A percentile compares a stretch with the other conserved stretches of the same genome.
These are phyloP conservation scores for Ephydatia muelleri DNA, from an alignment of 37 sponge, comb jelly and placozoan species.

Conservation along the genomic window DNA sequence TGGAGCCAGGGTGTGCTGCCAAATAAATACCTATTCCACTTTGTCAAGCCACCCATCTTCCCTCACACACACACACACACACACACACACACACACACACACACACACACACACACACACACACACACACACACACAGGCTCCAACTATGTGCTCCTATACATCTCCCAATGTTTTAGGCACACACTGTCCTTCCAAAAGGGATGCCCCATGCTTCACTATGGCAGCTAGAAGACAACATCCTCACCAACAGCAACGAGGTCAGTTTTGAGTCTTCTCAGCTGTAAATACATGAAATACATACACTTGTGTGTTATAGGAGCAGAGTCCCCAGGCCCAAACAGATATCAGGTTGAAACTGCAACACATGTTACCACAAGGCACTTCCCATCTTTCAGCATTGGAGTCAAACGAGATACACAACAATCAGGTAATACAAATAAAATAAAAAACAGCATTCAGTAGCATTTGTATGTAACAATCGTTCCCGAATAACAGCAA, in stretches of 20 bases:
- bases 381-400: conserved; percentile 53
- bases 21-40: background rate
- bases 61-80: background rate
- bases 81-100: conserved; percentile 9
- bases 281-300: background rate
- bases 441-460: background rate
- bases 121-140: conserved; percentile 9
- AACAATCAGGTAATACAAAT: background rate
- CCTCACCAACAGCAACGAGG: background rate
- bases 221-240: conserved; percentile 11
- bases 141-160: conserved; percentile 41
- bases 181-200: conserved; percentile 7
- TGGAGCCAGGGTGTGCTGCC: conserved; percentile 2
- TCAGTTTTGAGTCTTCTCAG: background rate
- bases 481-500: conserved; percentile 1
- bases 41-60: background rate
- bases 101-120: conserved; percentile 22
- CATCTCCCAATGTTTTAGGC: conserved; percentile 40
- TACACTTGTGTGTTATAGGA: background rate
- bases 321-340: conserved; percentile 37
- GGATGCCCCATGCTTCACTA: conserved; percentile 55
- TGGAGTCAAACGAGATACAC: background rate
- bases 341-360: conserved; percentile 16
- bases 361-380: background rate
- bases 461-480: background rate